Evolutionary conservation across 1,140 invertebrate genomes (phyloP).

Genomic region (Leguminivora glycinivorella): DNA sequence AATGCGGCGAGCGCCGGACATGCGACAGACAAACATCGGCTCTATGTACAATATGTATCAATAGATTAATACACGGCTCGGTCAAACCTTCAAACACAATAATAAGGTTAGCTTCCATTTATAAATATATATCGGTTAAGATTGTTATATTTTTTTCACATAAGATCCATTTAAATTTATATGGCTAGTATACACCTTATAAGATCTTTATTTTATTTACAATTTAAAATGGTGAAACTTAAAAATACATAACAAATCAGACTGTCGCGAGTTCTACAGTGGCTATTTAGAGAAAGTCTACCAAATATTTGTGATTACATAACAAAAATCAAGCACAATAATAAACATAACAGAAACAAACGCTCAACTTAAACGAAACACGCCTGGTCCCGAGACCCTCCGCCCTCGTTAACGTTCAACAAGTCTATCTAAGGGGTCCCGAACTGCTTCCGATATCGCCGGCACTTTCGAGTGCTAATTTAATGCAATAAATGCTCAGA

Average conservation of each 20-base stretch:
- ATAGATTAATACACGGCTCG: constrained; percentile 16
- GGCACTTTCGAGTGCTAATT: constrained; percentile 37
- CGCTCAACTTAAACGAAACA: constrained; percentile 40
- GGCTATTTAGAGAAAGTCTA: constrained; percentile 64
- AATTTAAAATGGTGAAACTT: constrained; percentile 70
- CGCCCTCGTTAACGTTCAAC: background rate
- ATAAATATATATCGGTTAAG: constrained; percentile 30
- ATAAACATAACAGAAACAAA: constrained; percentile 71
- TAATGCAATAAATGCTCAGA: constrained; percentile 49
- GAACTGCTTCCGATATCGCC: background rate
- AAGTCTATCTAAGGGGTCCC: constrained; percentile 19
- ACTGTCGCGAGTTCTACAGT: constrained; percentile 41
- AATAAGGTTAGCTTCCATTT: constrained; percentile 31
- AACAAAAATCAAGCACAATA: constrained; percentile 69
- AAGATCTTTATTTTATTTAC: constrained; percentile 63
- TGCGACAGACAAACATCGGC: constrained; percentile 12
- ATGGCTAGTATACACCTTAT: constrained; percentile 51
- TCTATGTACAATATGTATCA: constrained; percentile 12
- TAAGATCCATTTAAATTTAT: constrained; percentile 36
- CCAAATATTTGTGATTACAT: constrained; percentile 65
- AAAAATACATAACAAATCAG: constrained; percentile 76
- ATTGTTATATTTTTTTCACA: constrained; percentile 34
- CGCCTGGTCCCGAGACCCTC: constrained; percentile 30
- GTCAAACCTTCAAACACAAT: constrained; percentile 26
- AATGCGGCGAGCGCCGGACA: background rate